Base-by-base conservation (phyloP, 2,888 invertebrate genomes). In the Eilema sororculum region DNA sequence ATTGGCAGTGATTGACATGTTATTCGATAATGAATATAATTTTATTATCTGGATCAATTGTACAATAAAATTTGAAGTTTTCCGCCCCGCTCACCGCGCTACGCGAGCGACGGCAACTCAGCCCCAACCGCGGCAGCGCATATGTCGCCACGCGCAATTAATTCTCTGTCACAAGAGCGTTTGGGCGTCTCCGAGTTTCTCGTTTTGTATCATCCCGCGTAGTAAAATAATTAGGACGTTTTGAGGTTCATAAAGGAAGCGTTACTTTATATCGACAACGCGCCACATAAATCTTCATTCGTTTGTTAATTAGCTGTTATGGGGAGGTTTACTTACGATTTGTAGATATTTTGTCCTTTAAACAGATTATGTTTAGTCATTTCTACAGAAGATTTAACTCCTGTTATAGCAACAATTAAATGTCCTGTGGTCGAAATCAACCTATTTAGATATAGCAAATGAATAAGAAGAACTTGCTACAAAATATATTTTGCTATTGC, bases 191-290 rank as follows among this genome's bases (percentile, higher is more conserved):
- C 94, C 87, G 81, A 85, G 88, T 87, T 92, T 83, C 89, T 95
- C 91, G 90, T 93, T 93, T 94, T 94, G 93, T 90, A 87, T 88
- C 88, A 84, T 89, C 89, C 87, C 89, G 90, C 86, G 90, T 92
- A 91, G 93, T 92, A 91, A 92, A 91, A 95, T 95, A 95, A 95
- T 95, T 95, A 95, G 95, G 95, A 95, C 94, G 93, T 95, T 95
- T 93, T 94, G 94, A 95, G 93, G 92, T 92, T 95, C 93, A 93
- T 95, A 94, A 95, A 94, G 95, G 94, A 94, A 95, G 86, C 91
- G 93, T 93, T 93, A 93, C 94, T 95, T 94, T 94, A 94, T 93
- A 95, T 95, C 93, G 95, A 95, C 94, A 94, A 93, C 90, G 92
- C 94, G 93, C 89, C 84, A 93, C 93, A 94, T 95, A 95, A 95